phyloP scores from a whole-genome alignment of 1,140 invertebrate genomes.

The Macrobrachium rosenbergii region DNA sequence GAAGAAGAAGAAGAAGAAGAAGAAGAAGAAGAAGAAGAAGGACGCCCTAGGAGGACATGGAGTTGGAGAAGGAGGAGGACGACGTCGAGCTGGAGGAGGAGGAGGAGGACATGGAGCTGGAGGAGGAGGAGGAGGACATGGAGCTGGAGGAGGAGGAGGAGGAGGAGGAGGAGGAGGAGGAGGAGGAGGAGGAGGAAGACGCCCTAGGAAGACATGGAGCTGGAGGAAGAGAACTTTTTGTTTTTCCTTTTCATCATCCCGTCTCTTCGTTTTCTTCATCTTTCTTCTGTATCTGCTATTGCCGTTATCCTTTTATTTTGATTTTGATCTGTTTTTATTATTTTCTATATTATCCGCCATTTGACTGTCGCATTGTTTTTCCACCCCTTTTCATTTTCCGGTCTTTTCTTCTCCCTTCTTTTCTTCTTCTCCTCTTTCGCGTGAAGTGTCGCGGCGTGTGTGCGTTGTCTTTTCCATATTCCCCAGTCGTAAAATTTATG shows the following conservation, averaged over 20 bases:
- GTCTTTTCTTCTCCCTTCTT: not conserved
- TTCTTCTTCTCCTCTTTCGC: constrained; percentile 15
- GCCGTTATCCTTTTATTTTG: not conserved
- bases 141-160: not conserved
- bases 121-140: not conserved
- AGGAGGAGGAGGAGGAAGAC: not conserved
- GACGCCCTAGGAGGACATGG: not conserved
- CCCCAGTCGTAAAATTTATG: too few species aligned
- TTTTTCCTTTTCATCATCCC: not conserved
- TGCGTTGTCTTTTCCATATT: not conserved
- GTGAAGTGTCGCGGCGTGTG: not conserved
- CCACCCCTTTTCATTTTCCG: not conserved
- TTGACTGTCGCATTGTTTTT: not conserved
- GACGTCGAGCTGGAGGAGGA: not conserved
- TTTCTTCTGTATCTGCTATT: not conserved
- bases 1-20: not conserved
- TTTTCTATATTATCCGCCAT: not conserved
- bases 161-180: not conserved
- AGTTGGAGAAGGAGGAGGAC: not conserved
- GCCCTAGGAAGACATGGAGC: not conserved
- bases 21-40: not conserved
- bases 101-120: not conserved
- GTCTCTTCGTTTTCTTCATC: not conserved
- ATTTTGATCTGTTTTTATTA: not conserved
- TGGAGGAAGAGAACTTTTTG: not conserved